Evolutionary conservation across 2,113 vertebrate species (phyloP).

Genomic region (Calyptomena viridis): DNA sequence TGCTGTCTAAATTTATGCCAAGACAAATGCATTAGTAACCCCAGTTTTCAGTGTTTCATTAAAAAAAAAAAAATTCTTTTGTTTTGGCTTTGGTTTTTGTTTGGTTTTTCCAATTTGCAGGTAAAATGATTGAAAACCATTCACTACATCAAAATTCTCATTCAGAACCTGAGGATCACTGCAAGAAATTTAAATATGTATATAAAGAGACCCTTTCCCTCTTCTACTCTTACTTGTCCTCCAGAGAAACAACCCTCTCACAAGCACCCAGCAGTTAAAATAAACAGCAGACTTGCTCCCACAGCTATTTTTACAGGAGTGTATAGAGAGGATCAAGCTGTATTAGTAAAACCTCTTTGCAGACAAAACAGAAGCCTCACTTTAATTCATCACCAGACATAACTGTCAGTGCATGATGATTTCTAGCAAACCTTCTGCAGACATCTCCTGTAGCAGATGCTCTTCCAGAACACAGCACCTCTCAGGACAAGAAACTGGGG

Average conservation of each 20-base stretch:
- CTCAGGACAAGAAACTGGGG: background rate
- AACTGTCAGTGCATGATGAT: background rate
- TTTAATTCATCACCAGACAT: background rate
- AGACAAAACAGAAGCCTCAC: background rate
- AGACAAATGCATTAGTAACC: background rate
- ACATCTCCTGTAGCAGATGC: background rate
- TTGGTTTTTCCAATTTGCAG: background rate
- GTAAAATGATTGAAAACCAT: background rate
- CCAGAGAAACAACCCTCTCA: background rate
- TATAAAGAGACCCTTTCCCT: background rate
- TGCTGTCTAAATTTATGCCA: background rate
- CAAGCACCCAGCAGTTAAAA: background rate
- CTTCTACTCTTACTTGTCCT: background rate
- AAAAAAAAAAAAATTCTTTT: too few relatives aligned
- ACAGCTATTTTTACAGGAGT: background rate
- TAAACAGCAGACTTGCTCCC: background rate
- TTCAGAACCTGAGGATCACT: background rate
- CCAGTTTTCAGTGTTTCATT: fast-evolving
- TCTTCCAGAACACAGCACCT: background rate
- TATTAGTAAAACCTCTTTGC: background rate
- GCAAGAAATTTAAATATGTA: background rate
- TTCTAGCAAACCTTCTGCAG: background rate
- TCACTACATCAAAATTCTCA: background rate
- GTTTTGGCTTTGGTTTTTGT: too few relatives aligned
- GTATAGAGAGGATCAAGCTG: background rate